Percentiles rank a stretch among this genome's conserved stretches.
Conservation (phyloP, 2,888 invertebrate species). For the Aromia moschata region DNA sequence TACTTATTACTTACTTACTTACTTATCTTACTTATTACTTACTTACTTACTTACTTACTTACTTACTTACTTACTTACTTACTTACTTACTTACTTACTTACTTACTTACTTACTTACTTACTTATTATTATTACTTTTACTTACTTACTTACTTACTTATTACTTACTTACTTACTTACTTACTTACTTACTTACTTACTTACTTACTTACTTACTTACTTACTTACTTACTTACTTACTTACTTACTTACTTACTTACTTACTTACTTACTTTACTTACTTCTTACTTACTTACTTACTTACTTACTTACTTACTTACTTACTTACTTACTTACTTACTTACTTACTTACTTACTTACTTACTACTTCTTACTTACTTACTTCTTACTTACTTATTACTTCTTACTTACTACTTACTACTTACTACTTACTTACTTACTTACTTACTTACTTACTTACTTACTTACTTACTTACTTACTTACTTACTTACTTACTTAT, state of each 20-base stretch:
- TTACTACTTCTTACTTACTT: too few species aligned
- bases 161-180: not conserved
- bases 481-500: too few species aligned
- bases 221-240: not conserved
- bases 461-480: too few species aligned
- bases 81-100: conserved; percentile 24
- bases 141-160: not conserved
- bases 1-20: too few species aligned
- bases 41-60: conserved; percentile 25
- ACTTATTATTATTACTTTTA: not conserved
- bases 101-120: conserved; percentile 23
- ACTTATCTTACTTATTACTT: conserved; percentile 19
- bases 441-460: too few species aligned
- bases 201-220: not conserved
- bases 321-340: too few species aligned
- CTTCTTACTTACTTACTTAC: too few species aligned
- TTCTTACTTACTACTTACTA: too few species aligned
- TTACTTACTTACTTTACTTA: not conserved
- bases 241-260: not conserved
- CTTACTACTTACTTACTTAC: too few species aligned
- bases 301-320: too few species aligned
- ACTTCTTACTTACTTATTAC: too few species aligned
- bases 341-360: too few species aligned
- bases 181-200: not conserved
- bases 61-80: conserved; percentile 24